These are phyloP conservation scores for Heteromormyrus szaboi DNA, from an alignment of 2,797 vertebrate genomes.

Conservation along the genomic window DNA sequence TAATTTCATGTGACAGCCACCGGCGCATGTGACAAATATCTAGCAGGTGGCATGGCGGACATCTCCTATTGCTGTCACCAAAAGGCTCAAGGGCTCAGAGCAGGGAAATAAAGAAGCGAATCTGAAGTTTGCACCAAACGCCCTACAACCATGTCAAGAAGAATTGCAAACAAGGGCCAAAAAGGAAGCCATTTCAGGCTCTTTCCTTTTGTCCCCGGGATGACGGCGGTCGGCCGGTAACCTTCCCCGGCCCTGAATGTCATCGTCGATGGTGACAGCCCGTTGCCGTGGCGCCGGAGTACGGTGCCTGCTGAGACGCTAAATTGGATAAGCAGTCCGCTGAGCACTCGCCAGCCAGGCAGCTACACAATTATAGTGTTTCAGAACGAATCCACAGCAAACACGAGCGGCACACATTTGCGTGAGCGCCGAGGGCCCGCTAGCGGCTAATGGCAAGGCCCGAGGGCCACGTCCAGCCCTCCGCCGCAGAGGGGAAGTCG, in stretches of 20 bases:
- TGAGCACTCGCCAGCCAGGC: not conserved
- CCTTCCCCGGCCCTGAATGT: slow-evolving; percentile 16
- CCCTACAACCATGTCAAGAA: not conserved
- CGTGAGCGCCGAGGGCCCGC: too few relatives aligned
- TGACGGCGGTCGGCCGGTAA: not conserved
- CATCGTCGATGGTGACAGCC: slow-evolving; percentile 9
- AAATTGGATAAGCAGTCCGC: slow-evolving; percentile 18
- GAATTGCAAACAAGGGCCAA: not conserved
- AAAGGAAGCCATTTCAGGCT: not conserved
- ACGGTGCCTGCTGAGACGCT: slow-evolving; percentile 18
- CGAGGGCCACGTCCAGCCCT: not conserved
- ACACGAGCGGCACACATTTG: not conserved
- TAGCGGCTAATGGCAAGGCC: not conserved
- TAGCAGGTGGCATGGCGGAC: not conserved
- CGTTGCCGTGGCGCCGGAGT: not conserved
- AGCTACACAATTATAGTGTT: slow-evolving; percentile 15
- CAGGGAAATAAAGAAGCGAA: not conserved
- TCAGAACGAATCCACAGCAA: slow-evolving; percentile 7
- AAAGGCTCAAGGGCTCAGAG: not conserved
- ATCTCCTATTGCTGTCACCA: not conserved
- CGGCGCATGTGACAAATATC: not conserved
- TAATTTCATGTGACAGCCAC: not conserved
- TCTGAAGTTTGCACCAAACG: not conserved
- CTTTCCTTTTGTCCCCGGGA: not conserved
- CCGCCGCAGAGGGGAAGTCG: not conserved